Percentiles rank a stretch among this genome's conserved stretches.
Conservation (phyloP, 1,140 invertebrate species). For the Idris sp. region DNA sequence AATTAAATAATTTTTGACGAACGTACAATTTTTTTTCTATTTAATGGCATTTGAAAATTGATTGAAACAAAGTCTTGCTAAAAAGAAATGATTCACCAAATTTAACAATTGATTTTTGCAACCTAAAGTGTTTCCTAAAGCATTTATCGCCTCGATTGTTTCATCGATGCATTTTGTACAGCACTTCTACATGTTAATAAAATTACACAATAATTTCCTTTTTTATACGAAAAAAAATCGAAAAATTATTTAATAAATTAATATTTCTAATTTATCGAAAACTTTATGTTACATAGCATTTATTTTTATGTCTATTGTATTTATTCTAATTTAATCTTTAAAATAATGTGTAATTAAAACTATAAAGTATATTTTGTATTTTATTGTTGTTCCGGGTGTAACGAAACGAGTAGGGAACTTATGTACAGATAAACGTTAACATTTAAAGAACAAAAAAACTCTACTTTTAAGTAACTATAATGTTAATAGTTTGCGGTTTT, state of each 20-base stretch:
- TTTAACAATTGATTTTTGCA: constrained; percentile 8
- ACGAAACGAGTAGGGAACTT: constrained; percentile 46
- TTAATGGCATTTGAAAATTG: constrained; percentile 1
- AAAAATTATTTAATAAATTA: constrained; percentile 20
- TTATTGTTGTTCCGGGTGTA: constrained; percentile 31
- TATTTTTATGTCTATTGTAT: constrained; percentile 48
- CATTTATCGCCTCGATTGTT: constrained; percentile 18
- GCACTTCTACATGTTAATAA: constrained; percentile 30
- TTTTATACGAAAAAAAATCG: constrained; percentile 11
- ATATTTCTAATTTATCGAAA: constrained; percentile 27
- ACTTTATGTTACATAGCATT: constrained; percentile 31
- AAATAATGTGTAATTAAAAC: constrained; percentile 45
- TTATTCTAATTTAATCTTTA: constrained; percentile 54
- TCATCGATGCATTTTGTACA: constrained; percentile 41
- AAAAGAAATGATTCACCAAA: neutral
- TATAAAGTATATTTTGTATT: constrained; percentile 56
- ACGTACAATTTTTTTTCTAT: constrained; percentile 37
- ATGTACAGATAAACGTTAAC: constrained; percentile 54
- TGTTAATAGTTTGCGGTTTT: constrained; percentile 59
- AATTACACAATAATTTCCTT: constrained; percentile 6
- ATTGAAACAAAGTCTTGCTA: neutral
- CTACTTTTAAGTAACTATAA: constrained; percentile 41
- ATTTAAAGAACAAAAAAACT: constrained; percentile 14
- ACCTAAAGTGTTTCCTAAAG: constrained; percentile 14
- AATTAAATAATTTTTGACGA: constrained; percentile 12